Evolutionary conservation across 2,797 vertebrate genomes (phyloP).

Genomic region (Sebastes flavidus): DNA sequence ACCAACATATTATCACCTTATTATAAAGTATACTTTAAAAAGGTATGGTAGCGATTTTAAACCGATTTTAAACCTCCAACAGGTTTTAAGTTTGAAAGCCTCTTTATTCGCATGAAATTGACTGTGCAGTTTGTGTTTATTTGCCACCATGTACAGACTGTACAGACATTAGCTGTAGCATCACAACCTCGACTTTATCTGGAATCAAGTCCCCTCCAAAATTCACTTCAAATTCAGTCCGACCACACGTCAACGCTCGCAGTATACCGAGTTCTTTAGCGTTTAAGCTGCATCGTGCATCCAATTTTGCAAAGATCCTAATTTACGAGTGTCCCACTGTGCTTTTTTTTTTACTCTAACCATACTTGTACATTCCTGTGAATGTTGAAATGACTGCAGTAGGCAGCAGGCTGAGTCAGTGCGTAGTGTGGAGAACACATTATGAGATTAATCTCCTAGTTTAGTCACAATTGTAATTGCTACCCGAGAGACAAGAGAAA

Average conservation of each 20-base stretch:
- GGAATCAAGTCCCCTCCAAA: too few species aligned
- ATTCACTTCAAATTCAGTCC: not conserved
- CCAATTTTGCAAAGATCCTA: not conserved
- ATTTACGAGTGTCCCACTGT: not conserved
- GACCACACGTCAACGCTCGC: not conserved
- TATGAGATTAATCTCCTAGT: conserved; percentile 44
- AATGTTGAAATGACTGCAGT: conserved; percentile 31
- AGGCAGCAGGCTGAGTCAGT: conserved; percentile 42
- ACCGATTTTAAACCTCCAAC: not conserved
- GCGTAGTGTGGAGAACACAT: conserved; percentile 27
- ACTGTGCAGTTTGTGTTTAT: not conserved
- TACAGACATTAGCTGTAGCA: not conserved
- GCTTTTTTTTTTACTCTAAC: not conserved
- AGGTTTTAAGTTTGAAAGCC: not conserved
- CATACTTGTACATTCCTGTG: not conserved
- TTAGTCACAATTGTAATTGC: conserved; percentile 54
- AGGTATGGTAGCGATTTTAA: not conserved
- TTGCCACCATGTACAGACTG: not conserved
- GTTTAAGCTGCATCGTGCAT: not conserved
- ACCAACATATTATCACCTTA: not conserved
- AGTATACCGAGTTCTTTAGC: not conserved
- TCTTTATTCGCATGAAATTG: not conserved
- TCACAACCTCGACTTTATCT: not conserved
- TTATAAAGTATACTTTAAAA: not conserved
- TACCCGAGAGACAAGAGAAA: conserved; percentile 26